A percentile compares a stretch with the other conserved stretches of the same genome.
Conservation (phyloP, 2,888 invertebrate genomes). For the Protodeltote pygarga region DNA sequence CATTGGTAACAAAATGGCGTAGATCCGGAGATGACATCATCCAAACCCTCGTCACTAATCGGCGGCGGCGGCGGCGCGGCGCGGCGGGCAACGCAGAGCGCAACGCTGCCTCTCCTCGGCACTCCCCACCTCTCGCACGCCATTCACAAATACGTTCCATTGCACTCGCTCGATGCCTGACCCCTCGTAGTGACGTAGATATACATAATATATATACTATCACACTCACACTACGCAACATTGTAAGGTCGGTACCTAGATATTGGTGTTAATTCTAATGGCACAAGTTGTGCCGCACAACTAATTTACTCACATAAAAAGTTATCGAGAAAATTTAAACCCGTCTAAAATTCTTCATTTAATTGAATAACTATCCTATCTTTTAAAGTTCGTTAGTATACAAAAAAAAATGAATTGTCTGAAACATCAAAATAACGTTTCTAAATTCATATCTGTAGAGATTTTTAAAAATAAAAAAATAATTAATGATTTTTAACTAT, state of each 20-base stretch:
- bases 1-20: constrained; percentile 65
- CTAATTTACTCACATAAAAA: too few species aligned
- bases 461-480: too few species aligned
- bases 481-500: too few species aligned
- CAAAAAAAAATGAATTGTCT: too few species aligned
- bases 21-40: constrained; percentile 74
- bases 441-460: too few species aligned
- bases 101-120: constrained; percentile 34
- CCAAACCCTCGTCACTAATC: constrained; percentile 56
- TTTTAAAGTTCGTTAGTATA: too few species aligned
- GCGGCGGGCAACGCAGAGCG: constrained; percentile 43
- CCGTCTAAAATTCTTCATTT: too few species aligned
- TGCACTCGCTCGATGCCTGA: constrained; percentile 62
- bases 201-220: constrained; percentile 50
- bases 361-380: too few species aligned
- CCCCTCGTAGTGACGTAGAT: constrained; percentile 58
- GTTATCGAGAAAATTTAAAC: too few species aligned
- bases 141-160: constrained; percentile 74
- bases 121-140: constrained; percentile 52
- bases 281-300: too few species aligned
- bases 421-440: too few species aligned
- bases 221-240: constrained; percentile 30
- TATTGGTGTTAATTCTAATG: too few species aligned
- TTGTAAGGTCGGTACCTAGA: constrained; percentile 9
- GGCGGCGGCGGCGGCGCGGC: constrained; percentile 27